Conservation (phyloP, 2,113 vertebrate species). For the Hemiprocne comata region DNA sequence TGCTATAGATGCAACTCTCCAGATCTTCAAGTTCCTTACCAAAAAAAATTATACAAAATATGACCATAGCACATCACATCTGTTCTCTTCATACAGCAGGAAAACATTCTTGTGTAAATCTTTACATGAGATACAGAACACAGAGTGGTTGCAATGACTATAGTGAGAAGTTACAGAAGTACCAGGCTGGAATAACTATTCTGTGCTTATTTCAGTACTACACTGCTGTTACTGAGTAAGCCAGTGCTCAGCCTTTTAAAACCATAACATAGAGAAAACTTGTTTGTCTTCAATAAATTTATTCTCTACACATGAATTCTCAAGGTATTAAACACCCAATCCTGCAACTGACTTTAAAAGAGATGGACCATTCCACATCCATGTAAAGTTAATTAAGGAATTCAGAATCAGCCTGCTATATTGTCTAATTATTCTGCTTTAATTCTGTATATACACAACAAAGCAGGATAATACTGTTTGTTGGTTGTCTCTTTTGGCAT, state of each 20-base stretch:
- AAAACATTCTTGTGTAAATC: neutral
- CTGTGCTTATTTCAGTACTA: neutral
- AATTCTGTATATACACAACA: neutral
- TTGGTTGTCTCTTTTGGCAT: neutral
- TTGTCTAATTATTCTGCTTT: neutral
- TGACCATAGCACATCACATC: rapidly evolving
- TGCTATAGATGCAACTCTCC: neutral
- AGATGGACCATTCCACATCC: neutral
- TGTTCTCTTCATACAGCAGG: neutral
- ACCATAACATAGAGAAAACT: neutral
- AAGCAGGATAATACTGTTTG: neutral
- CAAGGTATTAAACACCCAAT: neutral
- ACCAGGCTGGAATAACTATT: neutral
- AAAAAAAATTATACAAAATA: neutral
- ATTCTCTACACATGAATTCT: neutral
- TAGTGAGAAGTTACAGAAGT: neutral
- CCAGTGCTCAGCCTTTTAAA: neutral
- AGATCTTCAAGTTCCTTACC: neutral
- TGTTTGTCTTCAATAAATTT: neutral
- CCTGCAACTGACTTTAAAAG: neutral
- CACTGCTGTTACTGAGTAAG: neutral
- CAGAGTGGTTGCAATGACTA: neutral
- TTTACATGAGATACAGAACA: neutral
- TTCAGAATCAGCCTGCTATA: neutral
- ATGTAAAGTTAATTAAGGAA: neutral